Evolutionary conservation across 2,797 vertebrate species (phyloP), one percentile per base, ranked within the genome.

Genomic region (Tokudaia tokunoshimensis): DNA sequence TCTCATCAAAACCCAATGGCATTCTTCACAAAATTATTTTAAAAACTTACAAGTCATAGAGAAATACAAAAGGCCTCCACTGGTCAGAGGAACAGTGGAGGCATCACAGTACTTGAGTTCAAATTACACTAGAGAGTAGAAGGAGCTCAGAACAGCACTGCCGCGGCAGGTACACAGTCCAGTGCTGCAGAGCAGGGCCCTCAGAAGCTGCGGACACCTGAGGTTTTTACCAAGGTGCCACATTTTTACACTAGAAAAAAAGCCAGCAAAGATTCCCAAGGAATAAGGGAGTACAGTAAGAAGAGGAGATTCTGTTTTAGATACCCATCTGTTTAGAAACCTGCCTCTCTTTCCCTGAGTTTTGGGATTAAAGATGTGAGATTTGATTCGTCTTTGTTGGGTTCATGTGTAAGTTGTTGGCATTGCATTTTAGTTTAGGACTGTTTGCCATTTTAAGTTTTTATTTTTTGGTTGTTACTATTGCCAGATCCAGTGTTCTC

Each of bases 241-340:
- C 41, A 59, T 41, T 59, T 59, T 59, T 59, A 82, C n/a, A 59
- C n/a, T 59, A 59, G 55, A 14, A 59, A 47, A 61, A 26, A 14
- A 89, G 52, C 57, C 20, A 74, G 41, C 80, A 79, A 89, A 81
- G 65, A 70, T 92, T 67, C 72, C 57, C 70, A 31, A 75, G 74
- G 80, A 94, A 67, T 80, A 75, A 79, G 57, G 63, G 41, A 86
- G 81, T 75, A 47, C 63, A 94, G 55, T 81, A 84, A 93, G 82
- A 65, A 93, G 47, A 37, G 5, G 59, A 50, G 47, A 52, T 52
- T 22, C 3, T 84, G 0, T 52, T 41, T 41, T 4, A 91, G 92
- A 83, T 57, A 74, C 31, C 17, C 11, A 34, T 57, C 34, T 83
- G 14, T 83, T 83, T 29, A 82, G 72, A 55, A 61, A 29, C 81